Conservation (phyloP, 2,888 invertebrate species). For the Melangyna quadrimaculata region DNA sequence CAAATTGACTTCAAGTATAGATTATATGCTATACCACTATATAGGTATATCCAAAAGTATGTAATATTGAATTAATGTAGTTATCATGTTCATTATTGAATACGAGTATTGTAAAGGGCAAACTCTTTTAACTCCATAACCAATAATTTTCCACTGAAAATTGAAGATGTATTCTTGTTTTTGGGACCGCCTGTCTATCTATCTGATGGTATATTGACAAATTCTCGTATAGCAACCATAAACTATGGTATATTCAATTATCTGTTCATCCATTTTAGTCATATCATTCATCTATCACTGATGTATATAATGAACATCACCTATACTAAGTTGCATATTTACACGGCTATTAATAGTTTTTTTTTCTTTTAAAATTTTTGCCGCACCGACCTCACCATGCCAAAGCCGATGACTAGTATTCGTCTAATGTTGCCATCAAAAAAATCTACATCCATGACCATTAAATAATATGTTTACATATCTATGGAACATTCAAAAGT, state of each 20-base stretch:
- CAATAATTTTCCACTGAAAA: background rate
- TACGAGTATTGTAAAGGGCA: background rate
- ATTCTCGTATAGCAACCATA: background rate
- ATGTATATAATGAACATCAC: background rate
- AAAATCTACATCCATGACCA: background rate
- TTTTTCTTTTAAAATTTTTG: constrained; percentile 47
- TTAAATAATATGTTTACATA: too few relatives aligned
- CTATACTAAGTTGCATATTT: constrained; percentile 13
- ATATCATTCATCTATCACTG: background rate
- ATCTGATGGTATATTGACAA: background rate
- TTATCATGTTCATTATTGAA: background rate
- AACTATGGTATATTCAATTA: background rate
- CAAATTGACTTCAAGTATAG: background rate
- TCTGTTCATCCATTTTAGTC: background rate
- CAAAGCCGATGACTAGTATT: background rate
- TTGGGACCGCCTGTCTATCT: background rate
- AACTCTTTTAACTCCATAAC: background rate
- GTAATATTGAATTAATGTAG: background rate
- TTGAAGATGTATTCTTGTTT: background rate
- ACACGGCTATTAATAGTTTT: constrained; percentile 40
- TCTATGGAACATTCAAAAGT: too few relatives aligned
- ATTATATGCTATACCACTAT: too few relatives aligned
- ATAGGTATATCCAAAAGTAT: too few relatives aligned
- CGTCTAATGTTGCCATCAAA: background rate
- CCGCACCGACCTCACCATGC: background rate